Evolutionary conservation across 2,797 vertebrate genomes (phyloP), one percentile per base, ranked within the genome.

Genomic region (Alauda arvensis): DNA sequence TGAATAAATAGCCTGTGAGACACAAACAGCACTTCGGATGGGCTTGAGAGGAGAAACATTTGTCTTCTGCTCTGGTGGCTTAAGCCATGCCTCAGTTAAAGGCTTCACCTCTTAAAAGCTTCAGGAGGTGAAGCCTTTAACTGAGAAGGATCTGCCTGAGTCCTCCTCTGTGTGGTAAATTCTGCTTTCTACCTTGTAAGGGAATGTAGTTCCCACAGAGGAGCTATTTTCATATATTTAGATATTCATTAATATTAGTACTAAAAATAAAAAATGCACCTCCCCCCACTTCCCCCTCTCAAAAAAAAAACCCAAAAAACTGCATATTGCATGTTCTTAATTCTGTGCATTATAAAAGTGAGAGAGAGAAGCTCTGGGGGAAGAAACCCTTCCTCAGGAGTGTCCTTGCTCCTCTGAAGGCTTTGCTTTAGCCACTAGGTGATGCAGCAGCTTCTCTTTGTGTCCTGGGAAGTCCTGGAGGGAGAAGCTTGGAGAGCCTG

Each of bases 381-480:
- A 49, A 63, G n/a, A 8, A 62, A 33, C 10, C 2, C 1, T 0
- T 72, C 69, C 79, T 80, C 52, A 31, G 51, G 16, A 25, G 42
- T 1, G 10, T 65, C 56, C 39, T 26, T 37, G 39, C 28, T 79
- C 28, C 40, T 62, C 80, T 31, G 42, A 66, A 87, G 31, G 25
- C 43, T 87, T 84, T 68, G 37, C 40, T 87, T 79, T 68, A 65
- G 71, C 90, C 48, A 3, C 83, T 69, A 68, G 83, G 61, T 84
- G 91, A 82, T 94, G 92, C 90, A 93, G 87, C 65, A 82, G 42
- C 71, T 87, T 88, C 72, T 92, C 42, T 83, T 76, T 86, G 68
- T 51, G 62, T 59, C 51, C 12, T 21, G 28, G 62, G 51, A 70
- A 80, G 59, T 12, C 0, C 5, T 18, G 67, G 70, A 82, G 61